Evolutionary conservation across 53 echinoderm and acorn worm genomes (phyloP).

Genomic region (Temnopleurus reevesii): DNA sequence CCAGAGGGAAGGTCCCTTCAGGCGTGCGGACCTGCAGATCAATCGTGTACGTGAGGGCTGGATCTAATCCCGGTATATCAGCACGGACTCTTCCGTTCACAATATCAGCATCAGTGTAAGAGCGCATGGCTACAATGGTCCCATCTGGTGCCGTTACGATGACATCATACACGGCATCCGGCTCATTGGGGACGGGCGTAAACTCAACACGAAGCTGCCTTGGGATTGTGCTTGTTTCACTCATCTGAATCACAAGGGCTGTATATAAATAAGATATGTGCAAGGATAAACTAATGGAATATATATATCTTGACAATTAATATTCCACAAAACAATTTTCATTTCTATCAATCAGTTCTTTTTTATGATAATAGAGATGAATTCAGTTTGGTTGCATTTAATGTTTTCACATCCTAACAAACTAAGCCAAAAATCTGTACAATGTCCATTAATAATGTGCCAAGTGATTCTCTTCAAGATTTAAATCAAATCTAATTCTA

Average conservation of each 20-base stretch:
- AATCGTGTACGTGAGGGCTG: constrained; percentile 48
- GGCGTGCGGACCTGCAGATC: constrained; percentile 55
- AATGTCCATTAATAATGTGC: no score
- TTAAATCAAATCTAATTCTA: no score
- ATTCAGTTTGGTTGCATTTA: no score
- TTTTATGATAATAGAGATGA: no score
- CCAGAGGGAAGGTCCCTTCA: constrained; percentile 29
- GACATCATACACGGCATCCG: constrained; percentile 44
- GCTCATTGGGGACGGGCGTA: constrained; percentile 37
- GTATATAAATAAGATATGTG: no score
- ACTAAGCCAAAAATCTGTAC: no score
- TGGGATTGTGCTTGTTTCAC: constrained; percentile 4
- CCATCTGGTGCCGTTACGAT: constrained; percentile 56
- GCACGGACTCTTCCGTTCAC: constrained; percentile 51
- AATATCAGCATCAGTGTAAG: constrained; percentile 17
- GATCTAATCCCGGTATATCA: constrained; percentile 36
- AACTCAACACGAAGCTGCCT: constrained; percentile 39
- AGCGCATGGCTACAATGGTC: constrained; percentile 31
- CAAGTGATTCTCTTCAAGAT: no score
- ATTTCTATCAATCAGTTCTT: no score
- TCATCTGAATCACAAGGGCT: constrained; percentile 25
- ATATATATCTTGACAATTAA: no score
- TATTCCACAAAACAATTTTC: neutral
- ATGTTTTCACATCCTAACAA: no score
- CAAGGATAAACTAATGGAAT: no score